These are phyloP conservation scores for Lasioglossum malachurum DNA, from an alignment of 2,888 invertebrate genomes.

Conservation along the genomic window DNA sequence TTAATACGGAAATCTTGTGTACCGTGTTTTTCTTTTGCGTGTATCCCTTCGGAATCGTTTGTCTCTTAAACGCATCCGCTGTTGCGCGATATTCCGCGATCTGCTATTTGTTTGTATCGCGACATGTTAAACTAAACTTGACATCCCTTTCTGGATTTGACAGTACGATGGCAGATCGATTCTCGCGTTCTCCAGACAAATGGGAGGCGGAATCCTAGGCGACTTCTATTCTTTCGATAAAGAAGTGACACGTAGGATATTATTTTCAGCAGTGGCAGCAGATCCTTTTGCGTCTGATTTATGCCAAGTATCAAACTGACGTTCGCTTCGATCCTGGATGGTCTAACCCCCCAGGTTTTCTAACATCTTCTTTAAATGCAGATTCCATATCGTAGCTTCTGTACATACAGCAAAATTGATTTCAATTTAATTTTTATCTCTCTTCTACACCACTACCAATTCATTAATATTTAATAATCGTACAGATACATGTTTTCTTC, in stretches of 20 bases:
- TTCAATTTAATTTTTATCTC: neutral
- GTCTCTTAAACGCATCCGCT: neutral
- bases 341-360: conserved; percentile 2
- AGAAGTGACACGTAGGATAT: conserved; percentile 67
- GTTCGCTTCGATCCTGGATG: conserved; percentile 22
- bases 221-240: conserved; percentile 57
- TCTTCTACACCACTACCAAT: neutral
- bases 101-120: conserved; percentile 41
- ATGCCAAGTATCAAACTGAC: conserved; percentile 51
- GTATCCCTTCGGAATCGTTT: neutral
- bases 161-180: conserved; percentile 53
- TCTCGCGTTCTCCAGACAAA: conserved; percentile 53
- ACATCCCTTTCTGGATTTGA: conserved; percentile 20
- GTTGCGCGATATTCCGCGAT: neutral
- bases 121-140: conserved; percentile 4
- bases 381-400: neutral
- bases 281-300: conserved; percentile 65
- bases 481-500: neutral
- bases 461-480: neutral
- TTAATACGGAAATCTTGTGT: neutral
- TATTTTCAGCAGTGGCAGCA: conserved; percentile 63
- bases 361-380: conserved; percentile 28
- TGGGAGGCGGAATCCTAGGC: conserved; percentile 29
- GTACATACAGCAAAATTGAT: neutral
- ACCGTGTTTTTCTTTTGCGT: neutral